Evolutionary conservation across 2,797 vertebrate species (phyloP), one percentile per base, ranked within the genome.

Genomic region (Lophotriccus pileatus): DNA sequence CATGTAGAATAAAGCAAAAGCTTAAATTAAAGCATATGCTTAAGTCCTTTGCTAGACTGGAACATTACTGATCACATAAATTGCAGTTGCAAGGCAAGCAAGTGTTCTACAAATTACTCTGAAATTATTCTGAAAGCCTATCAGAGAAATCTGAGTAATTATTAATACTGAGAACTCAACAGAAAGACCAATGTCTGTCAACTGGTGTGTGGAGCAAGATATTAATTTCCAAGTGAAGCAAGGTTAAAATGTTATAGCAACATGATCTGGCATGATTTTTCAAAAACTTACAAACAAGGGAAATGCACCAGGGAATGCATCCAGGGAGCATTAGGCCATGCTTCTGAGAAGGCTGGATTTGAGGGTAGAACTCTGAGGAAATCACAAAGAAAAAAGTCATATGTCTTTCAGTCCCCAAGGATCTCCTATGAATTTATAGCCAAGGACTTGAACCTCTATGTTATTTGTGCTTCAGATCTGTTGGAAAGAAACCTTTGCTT

Each of bases 231-330:
- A 89, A 89, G 84, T 52, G 82, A 49, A 85, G 50, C 32, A 73
- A 82, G 68, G 79, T 91, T 97, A 93, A 87, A 95, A 83, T 93
- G 95, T 92, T 95, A 77, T 2, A 81, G 82, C 89, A 95, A 94
- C 82, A 89, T 77, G 46, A 80, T 91, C 89, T 69, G 69, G 75
- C 36, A 46, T 49, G 58, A 89, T 81, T 89, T 92, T 91, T 82
- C 58, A 92, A 94, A 91, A 95, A 58, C 66, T 91, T 92, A 80
- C 69, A 89, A 87, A 82, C 19, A 62, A 87, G 58, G 5, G 58
- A 91, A 95, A 85, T 53, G 46, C 94, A 84, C 75, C 39, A 77
- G 75, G 88, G 92, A 79, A 87, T 53, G 75, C 64, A 63, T 81
- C 77, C 75, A 64, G 80, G 64, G 90, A 93, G 62, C 68, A 74